Percentiles rank a stretch among this genome's conserved stretches.
phyloP scores from a whole-genome alignment of 2,888 invertebrate species.

The Drosophila paranaensis region DNA sequence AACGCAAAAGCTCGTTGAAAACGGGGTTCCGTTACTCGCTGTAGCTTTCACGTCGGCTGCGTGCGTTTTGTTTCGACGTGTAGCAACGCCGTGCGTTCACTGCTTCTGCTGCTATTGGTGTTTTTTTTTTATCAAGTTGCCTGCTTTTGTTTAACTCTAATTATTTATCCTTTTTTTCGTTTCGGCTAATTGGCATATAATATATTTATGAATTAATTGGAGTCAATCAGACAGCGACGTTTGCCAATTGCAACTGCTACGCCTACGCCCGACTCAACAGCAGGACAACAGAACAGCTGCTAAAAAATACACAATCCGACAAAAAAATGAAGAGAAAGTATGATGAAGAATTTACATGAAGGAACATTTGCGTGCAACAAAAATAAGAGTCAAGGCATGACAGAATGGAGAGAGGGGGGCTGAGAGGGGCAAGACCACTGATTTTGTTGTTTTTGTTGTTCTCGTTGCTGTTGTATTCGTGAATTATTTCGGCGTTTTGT shows the following conservation, averaged over 20 bases:
- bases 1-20: slow-evolving; percentile 22
- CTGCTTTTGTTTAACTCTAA: not conserved
- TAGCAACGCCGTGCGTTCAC: slow-evolving; percentile 46
- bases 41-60: slow-evolving; percentile 10
- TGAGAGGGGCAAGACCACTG: not conserved
- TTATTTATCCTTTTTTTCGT: not conserved
- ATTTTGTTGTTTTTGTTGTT: slow-evolving; percentile 32
- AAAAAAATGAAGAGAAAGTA: not conserved
- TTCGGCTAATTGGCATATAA: not conserved
- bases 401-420: not conserved
- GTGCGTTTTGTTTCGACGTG: slow-evolving; percentile 9
- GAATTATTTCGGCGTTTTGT: slow-evolving; percentile 11
- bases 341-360: not conserved
- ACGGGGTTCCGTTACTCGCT: slow-evolving; percentile 51
- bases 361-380: not conserved
- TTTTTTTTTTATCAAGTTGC: not conserved
- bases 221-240: not conserved
- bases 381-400: not conserved
- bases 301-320: not conserved
- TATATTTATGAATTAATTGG: not conserved
- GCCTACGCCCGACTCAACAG: not conserved
- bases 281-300: not conserved
- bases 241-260: not conserved
- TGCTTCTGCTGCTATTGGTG: not conserved
- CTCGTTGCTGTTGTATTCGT: slow-evolving; percentile 19